These are phyloP conservation scores for Oceanites oceanicus DNA, from an alignment of 2,113 vertebrate species.

Conservation along the genomic window DNA sequence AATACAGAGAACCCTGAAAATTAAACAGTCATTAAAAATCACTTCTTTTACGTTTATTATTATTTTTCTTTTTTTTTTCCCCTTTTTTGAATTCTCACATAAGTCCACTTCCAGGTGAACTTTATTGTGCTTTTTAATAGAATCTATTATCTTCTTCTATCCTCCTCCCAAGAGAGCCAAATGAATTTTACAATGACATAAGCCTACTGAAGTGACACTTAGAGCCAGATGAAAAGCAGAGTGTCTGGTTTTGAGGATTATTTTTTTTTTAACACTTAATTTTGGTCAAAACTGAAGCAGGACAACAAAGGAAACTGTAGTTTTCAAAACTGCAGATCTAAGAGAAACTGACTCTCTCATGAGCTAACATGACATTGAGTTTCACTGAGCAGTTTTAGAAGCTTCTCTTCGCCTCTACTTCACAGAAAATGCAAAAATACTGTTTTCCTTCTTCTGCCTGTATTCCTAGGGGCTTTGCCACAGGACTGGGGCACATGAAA, in stretches of 20 bases:
- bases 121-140: background rate
- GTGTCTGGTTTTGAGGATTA: background rate
- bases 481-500: background rate
- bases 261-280: background rate
- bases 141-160: background rate
- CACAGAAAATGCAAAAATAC: background rate
- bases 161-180: background rate
- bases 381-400: background rate
- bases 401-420: background rate
- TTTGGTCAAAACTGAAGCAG: background rate
- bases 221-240: background rate
- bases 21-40: background rate
- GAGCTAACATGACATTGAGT: background rate
- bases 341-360: background rate
- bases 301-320: background rate
- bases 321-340: background rate
- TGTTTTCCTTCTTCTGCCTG: background rate
- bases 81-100: background rate
- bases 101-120: background rate
- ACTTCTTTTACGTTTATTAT: background rate
- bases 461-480: background rate
- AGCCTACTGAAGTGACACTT: background rate
- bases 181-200: background rate
- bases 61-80: accelerated
- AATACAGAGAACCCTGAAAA: background rate